These are phyloP conservation scores for Drosophila mercatorum DNA, from an alignment of 2,888 invertebrate species.

Conservation along the genomic window DNA sequence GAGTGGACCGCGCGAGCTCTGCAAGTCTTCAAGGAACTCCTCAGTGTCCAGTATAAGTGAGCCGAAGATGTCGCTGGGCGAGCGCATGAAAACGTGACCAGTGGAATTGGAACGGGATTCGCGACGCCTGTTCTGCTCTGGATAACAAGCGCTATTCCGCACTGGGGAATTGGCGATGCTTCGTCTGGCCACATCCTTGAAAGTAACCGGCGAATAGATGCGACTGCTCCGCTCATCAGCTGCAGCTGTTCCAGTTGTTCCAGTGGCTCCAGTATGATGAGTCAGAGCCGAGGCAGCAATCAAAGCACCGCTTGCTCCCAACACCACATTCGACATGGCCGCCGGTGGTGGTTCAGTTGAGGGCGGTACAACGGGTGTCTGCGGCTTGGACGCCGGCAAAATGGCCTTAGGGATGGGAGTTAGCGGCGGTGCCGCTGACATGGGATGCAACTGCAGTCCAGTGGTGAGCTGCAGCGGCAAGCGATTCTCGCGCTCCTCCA, in stretches of 20 bases:
- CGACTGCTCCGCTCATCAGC: constrained; percentile 87
- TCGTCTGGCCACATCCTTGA: constrained; percentile 92
- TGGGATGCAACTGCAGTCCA: constrained; percentile 68
- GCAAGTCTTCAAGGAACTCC: constrained; percentile 85
- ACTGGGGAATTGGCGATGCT: constrained; percentile 92
- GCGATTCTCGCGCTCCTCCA: constrained; percentile 90
- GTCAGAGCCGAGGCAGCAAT: constrained; percentile 62
- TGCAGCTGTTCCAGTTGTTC: constrained; percentile 8
- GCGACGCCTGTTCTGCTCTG: constrained; percentile 83
- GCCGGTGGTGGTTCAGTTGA: constrained; percentile 29
- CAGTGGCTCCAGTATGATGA: constrained; percentile 40
- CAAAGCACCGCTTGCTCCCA: constrained; percentile 55
- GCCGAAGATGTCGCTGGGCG: constrained; percentile 87
- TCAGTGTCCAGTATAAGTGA: constrained; percentile 86
- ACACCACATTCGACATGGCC: constrained; percentile 53
- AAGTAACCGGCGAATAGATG: constrained; percentile 93
- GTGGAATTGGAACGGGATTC: constrained; percentile 90
- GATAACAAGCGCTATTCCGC: constrained; percentile 79
- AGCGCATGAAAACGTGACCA: constrained; percentile 86
- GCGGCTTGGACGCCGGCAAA: constrained; percentile 48
- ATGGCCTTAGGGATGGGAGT: constrained; percentile 52
- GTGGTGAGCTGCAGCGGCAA: constrained; percentile 85
- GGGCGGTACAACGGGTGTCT: constrained; percentile 20
- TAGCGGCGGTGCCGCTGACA: constrained; percentile 53
- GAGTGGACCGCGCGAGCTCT: constrained; percentile 81